Percentiles rank a stretch among this genome's conserved stretches.
Evolutionary conservation across 2,888 invertebrate species (phyloP).

Genomic region (Leucozona laternaria): DNA sequence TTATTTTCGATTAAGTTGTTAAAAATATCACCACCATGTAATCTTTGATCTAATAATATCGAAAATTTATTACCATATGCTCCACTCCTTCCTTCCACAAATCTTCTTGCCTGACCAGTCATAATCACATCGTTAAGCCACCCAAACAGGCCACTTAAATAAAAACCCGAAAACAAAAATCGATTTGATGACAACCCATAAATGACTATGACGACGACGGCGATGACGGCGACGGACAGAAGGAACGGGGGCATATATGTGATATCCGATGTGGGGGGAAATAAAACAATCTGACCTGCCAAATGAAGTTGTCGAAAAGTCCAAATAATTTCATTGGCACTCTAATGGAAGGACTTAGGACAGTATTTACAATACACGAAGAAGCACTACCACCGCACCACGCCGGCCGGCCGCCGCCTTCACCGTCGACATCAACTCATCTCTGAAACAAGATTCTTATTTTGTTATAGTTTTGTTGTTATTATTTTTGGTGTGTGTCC

Average conservation of each 20-base stretch:
- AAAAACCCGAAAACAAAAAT: not conserved
- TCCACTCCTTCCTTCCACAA: constrained; percentile 26
- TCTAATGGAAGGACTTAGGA: constrained; percentile 63
- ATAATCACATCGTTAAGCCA: constrained; percentile 75
- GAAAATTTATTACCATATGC: constrained; percentile 58
- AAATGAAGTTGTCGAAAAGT: constrained; percentile 76
- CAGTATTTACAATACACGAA: constrained; percentile 66
- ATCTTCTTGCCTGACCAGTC: constrained; percentile 51
- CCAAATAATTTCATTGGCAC: constrained; percentile 75
- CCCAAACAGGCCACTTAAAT: constrained; percentile 59
- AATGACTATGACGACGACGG: constrained; percentile 10
- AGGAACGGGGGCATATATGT: not conserved
- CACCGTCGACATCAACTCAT: constrained; percentile 23
- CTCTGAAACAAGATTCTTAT: constrained; percentile 45
- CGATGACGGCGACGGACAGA: not conserved
- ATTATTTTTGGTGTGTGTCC: constrained; percentile 10
- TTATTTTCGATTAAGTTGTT: constrained; percentile 47
- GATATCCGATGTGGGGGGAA: constrained; percentile 2
- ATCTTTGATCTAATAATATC: constrained; percentile 53
- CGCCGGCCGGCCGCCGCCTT: too few species aligned
- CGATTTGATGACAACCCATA: constrained; percentile 28
- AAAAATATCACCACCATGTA: constrained; percentile 45
- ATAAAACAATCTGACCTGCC: constrained; percentile 67
- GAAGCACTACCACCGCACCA: not conserved
- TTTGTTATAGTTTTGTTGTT: not conserved